phyloP scores from a whole-genome alignment of 1,140 invertebrate genomes.

The Neodiprion pinetum region DNA sequence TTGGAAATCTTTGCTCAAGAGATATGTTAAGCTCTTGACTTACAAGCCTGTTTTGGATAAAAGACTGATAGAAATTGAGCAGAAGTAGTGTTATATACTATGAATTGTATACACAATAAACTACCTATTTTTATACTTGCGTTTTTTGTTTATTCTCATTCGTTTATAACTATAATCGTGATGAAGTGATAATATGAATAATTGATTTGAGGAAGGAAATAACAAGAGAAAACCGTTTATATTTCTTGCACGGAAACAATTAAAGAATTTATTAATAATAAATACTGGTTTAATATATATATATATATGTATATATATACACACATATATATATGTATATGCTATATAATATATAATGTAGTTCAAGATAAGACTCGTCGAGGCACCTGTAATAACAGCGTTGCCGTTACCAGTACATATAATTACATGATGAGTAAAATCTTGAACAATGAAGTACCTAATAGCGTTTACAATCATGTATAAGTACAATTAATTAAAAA shows the following conservation, averaged over 20 bases:
- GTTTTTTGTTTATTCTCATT: neutral
- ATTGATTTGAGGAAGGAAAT: neutral
- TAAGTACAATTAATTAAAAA: neutral
- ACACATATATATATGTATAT: too few species aligned
- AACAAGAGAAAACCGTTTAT: neutral
- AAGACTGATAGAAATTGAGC: conserved; percentile 62
- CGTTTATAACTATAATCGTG: too few species aligned
- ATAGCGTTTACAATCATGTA: neutral
- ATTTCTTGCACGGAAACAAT: neutral
- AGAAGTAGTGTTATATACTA: conserved; percentile 13
- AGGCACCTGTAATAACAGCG: neutral
- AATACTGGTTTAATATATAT: neutral
- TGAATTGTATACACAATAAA: neutral
- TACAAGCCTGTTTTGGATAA: conserved; percentile 70
- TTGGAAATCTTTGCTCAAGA: conserved; percentile 82
- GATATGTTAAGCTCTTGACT: conserved; percentile 80
- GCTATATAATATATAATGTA: neutral
- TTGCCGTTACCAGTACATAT: neutral
- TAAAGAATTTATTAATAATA: neutral
- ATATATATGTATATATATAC: neutral
- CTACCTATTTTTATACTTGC: neutral
- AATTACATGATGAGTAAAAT: neutral
- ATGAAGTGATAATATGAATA: neutral
- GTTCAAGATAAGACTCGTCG: neutral
- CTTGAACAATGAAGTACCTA: neutral